phyloP scores from a whole-genome alignment of 2,113 vertebrate genomes.

The Bujurquina vittata region DNA sequence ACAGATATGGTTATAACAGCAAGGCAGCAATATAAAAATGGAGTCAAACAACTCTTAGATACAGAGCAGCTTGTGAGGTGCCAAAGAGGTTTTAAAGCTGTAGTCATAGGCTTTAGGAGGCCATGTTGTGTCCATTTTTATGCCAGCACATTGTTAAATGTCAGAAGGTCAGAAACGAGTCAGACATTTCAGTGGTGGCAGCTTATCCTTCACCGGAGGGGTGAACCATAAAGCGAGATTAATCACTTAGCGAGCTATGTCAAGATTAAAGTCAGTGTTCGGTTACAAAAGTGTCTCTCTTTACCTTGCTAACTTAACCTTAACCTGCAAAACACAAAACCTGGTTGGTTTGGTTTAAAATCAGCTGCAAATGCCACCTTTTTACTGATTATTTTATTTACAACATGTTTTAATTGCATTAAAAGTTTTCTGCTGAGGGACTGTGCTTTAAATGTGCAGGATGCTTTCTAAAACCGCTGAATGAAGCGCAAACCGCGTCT shows the following conservation, averaged over 20 bases:
- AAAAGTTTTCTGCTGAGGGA: background rate
- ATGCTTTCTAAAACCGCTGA: background rate
- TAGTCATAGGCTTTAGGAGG: background rate
- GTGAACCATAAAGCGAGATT: background rate
- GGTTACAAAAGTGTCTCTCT: background rate
- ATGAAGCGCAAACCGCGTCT: background rate
- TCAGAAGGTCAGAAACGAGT: constrained; percentile 1
- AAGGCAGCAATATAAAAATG: background rate
- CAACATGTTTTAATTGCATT: background rate
- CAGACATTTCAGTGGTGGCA: constrained; percentile 12
- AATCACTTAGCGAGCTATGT: background rate
- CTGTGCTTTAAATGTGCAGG: too few relatives aligned
- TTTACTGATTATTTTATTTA: background rate
- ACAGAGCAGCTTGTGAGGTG: background rate
- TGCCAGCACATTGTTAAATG: constrained; percentile 12
- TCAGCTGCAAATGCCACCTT: background rate
- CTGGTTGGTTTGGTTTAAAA: too few relatives aligned
- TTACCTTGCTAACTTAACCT: background rate
- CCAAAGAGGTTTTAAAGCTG: background rate
- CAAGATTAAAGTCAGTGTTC: constrained; percentile 1
- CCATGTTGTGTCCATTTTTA: background rate
- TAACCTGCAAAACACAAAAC: background rate
- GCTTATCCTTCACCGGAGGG: background rate
- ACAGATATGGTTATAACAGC: background rate
- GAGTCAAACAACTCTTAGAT: background rate